phyloP scores from a whole-genome alignment of 2,113 vertebrate species.

The Trogon surrucura region DNA sequence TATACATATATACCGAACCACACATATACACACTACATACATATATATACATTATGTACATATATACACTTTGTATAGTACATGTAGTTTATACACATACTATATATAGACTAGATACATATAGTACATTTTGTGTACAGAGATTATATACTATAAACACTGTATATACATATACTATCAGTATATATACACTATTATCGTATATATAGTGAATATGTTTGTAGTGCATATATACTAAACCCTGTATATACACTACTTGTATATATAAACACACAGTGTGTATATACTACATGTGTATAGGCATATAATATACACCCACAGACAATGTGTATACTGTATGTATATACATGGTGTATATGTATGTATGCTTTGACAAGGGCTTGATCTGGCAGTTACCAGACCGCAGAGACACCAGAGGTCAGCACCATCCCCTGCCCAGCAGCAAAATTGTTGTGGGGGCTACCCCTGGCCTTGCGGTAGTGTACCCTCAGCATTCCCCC shows the following conservation, averaged over 20 bases:
- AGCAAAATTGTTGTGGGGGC: not conserved
- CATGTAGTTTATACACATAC: no score
- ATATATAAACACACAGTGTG: not conserved
- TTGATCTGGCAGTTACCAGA: not conserved
- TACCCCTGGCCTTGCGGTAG: no score
- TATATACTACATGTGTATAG: no score
- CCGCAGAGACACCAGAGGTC: not conserved
- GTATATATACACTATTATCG: not conserved
- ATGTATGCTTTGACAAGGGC: no score
- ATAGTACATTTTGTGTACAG: not conserved
- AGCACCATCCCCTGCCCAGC: fast-evolving
- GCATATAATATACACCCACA: no score
- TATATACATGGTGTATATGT: no score
- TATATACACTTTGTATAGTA: no score
- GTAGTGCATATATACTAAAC: no score
- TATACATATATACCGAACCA: not conserved
- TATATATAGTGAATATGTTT: no score
- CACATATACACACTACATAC: no score
- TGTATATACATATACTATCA: no score
- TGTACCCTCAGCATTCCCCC: no score
- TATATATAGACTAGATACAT: not conserved
- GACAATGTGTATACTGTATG: fast-evolving
- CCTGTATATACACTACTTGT: not conserved
- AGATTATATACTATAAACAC: not conserved
- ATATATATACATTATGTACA: not conserved